Evolutionary conservation across 2,888 invertebrate species (phyloP), one percentile per base, ranked within the genome.

Genomic region (Zygothrica quintamaculata): DNA sequence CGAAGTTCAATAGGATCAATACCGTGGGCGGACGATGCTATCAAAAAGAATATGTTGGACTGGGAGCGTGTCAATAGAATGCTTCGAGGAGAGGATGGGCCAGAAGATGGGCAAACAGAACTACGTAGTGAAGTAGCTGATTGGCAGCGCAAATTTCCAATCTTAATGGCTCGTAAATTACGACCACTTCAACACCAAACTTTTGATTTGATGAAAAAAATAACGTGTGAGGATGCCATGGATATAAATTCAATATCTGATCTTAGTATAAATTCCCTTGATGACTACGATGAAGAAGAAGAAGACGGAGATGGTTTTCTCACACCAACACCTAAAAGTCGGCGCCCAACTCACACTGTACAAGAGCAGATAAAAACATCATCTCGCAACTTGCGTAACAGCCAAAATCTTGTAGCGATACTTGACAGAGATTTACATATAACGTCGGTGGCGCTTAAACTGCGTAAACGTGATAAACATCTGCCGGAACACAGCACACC

Each of bases 1-100:
- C 87, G 91, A 37, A 90, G 90, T 56, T 90, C 90, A 5, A 87
- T 90, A 50, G 90, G 90, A n/a, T 91, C 91, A 16, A 91, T 91
- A 57, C 91, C 91, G 0, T 91, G 91, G 91, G 90, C 91, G 1
- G 90, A 90, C 56, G 91, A 91, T 82, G 91, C 91, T 11, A 90
- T 91, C 9, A 90, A 90, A 48, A 89, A 91, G 64, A 91, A 91
- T 57, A 88, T 90, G 70, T 60, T 87, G 12, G 90, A 89, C 65
- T 91, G 91, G 91, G 90, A 91, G 50, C 86, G 84, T 9, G 87
- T 91, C 3, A 91, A 91, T 39, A 77, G 89, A 6, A 88, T 90
- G 84, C 73, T 91, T 33, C 77, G 84, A 26, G 90, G 90, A 0
- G 85, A 90, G 53, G 84, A 90, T 26, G 36, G 91, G 13, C 62